A percentile compares a stretch with the other conserved stretches of the same genome.
Evolutionary conservation across 2,888 invertebrate species (phyloP).

Genomic region (Lysandra coridon): DNA sequence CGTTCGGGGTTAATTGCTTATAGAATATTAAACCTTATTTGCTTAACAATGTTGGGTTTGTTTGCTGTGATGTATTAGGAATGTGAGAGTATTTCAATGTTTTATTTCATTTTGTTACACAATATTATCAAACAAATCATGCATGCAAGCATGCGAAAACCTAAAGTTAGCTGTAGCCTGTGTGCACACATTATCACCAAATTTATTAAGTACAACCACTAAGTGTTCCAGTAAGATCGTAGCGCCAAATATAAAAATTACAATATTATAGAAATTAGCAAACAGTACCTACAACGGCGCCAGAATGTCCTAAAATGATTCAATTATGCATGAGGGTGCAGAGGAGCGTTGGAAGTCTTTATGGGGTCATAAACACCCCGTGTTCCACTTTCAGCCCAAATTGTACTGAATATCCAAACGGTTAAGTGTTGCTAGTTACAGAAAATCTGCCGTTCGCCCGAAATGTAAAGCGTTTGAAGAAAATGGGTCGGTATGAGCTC

Average conservation of each 20-base stretch:
- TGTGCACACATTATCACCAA: neutral
- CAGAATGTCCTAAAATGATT: constrained; percentile 38
- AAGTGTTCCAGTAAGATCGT: neutral
- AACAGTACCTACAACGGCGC: neutral
- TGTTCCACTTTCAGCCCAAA: constrained; percentile 2
- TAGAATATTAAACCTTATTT: constrained; percentile 29
- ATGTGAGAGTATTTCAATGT: neutral
- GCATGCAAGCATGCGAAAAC: neutral
- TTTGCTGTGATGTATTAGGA: neutral
- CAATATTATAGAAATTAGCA: neutral
- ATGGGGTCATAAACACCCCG: constrained; percentile 58
- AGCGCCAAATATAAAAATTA: neutral
- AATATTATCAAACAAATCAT: neutral
- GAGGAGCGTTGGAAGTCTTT: constrained; percentile 59
- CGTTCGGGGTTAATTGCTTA: constrained; percentile 26
- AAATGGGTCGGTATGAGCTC: neutral
- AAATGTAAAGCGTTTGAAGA: neutral
- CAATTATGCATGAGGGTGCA: constrained; percentile 66
- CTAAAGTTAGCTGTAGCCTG: neutral
- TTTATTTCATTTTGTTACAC: neutral
- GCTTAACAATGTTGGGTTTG: constrained; percentile 7
- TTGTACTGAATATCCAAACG: constrained; percentile 4
- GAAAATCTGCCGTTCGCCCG: neutral
- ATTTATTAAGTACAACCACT: neutral
- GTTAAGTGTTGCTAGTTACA: constrained; percentile 6